Conservation (phyloP, 1,140 invertebrate species). For the Euura lappo region DNA sequence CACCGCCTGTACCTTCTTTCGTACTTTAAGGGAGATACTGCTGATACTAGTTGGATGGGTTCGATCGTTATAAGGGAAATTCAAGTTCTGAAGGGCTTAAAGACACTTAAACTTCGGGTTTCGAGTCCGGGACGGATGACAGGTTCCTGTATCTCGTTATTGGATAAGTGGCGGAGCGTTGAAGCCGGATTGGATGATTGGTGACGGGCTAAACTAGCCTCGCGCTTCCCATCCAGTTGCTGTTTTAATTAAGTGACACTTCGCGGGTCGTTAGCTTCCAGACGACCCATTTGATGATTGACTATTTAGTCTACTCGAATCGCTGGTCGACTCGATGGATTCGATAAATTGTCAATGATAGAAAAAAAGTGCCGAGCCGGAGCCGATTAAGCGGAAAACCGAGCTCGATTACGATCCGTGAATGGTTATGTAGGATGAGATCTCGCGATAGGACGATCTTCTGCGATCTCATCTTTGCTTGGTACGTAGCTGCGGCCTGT, state of each 20-base stretch:
- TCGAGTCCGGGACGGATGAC: neutral
- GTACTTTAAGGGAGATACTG: neutral
- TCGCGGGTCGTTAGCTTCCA: neutral
- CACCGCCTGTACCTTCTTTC: neutral
- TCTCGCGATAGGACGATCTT: constrained; percentile 1
- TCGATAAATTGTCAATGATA: neutral
- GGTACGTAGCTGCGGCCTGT: neutral
- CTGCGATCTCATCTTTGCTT: neutral
- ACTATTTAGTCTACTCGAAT: too few relatives aligned
- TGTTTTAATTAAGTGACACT: neutral
- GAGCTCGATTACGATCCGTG: neutral
- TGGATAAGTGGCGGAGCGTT: neutral
- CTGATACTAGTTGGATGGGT: neutral
- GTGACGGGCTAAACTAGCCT: neutral
- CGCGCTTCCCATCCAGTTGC: neutral
- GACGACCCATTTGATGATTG: neutral
- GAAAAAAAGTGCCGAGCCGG: neutral
- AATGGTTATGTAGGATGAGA: constrained; percentile 7
- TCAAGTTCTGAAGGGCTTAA: neutral
- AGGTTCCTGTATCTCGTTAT: neutral
- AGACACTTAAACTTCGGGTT: neutral
- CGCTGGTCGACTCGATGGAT: too few relatives aligned
- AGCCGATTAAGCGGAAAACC: constrained; percentile 1
- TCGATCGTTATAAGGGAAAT: neutral
- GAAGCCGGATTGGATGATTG: neutral